Percentiles rank a stretch among this genome's conserved stretches.
These are phyloP conservation scores for Grammomys dolichurus DNA, from an alignment of 2,113 vertebrate species.

Conservation along the genomic window DNA sequence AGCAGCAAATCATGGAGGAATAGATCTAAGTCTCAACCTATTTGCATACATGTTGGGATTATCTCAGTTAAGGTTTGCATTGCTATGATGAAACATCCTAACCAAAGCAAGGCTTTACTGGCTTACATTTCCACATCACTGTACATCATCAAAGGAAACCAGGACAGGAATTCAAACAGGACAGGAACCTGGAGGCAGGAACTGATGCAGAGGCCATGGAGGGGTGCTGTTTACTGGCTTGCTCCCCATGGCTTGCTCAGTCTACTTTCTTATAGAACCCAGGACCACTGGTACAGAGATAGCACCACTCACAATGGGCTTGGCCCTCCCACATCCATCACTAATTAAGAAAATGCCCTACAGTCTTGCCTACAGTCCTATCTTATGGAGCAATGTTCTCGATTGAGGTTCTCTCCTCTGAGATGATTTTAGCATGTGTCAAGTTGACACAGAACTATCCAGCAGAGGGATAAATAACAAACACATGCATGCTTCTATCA, in stretches of 20 bases:
- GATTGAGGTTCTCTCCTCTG: background rate
- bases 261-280: background rate
- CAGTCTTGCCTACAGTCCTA: background rate
- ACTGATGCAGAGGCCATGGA: background rate
- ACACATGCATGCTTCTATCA: background rate
- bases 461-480: background rate
- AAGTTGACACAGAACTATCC: background rate
- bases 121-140: background rate
- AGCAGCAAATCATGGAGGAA: background rate
- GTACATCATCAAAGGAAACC: background rate
- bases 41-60: background rate
- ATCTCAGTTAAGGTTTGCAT: background rate
- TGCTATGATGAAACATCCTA: too few species aligned
- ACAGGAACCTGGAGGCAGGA: background rate
- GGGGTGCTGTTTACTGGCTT: background rate
- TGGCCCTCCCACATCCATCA: background rate
- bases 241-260: background rate
- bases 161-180: background rate
- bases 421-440: background rate
- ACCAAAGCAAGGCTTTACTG: background rate
- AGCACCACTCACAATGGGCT: background rate
- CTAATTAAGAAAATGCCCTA: background rate
- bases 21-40: background rate
- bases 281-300: too few species aligned
- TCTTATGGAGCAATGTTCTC: background rate